Evolutionary conservation across 2,888 invertebrate species (phyloP).

Genomic region (Ditylenchus weischeri): DNA sequence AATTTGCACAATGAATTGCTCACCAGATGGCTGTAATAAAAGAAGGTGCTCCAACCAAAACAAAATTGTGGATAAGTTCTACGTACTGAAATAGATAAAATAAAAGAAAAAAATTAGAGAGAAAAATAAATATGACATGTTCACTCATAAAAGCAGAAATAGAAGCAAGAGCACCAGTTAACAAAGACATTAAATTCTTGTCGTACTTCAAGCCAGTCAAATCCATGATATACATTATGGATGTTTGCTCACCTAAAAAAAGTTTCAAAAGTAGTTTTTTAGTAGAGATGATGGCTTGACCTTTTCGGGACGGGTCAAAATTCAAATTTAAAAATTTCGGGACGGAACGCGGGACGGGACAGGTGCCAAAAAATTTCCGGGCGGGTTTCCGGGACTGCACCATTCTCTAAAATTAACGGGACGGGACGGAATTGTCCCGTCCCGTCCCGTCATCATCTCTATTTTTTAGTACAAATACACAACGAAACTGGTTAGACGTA

Average conservation of each 20-base stretch:
- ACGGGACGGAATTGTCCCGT: no score
- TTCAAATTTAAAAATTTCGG: no score
- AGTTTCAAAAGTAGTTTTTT: constrained; percentile 2
- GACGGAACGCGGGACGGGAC: no score
- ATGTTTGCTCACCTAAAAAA: constrained; percentile 46
- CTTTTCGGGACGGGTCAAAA: no score
- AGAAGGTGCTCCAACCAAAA: constrained; percentile 53
- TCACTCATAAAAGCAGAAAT: constrained; percentile 56
- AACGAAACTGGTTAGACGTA: no score
- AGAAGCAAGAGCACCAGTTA: constrained; percentile 48
- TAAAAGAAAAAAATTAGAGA: background rate
- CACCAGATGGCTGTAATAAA: constrained; percentile 52
- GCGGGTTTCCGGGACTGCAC: no score
- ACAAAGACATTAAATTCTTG: constrained; percentile 40
- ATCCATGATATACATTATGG: constrained; percentile 56
- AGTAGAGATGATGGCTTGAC: background rate
- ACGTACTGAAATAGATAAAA: constrained; percentile 33
- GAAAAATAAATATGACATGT: constrained; percentile 20
- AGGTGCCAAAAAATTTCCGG: no score
- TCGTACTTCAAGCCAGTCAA: constrained; percentile 51
- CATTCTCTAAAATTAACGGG: no score
- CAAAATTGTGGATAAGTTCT: constrained; percentile 53
- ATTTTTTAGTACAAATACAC: no score
- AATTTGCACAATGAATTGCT: constrained; percentile 5
- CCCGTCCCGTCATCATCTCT: no score